phyloP scores from a whole-genome alignment of 2,888 invertebrate genomes.

The Agrochola circellaris region DNA sequence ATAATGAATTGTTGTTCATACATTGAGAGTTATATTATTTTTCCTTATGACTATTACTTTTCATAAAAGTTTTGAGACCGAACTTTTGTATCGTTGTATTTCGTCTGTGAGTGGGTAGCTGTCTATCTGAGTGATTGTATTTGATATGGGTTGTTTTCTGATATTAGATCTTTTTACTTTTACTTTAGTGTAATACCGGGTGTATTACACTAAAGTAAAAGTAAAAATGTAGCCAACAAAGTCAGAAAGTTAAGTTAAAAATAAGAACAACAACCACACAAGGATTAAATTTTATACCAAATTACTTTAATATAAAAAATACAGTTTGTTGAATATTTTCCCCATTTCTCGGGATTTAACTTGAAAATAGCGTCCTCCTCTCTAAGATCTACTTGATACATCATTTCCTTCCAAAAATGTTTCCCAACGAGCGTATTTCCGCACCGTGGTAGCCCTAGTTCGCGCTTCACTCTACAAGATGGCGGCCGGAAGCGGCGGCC shows the following conservation, averaged over 20 bases:
- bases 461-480: conserved; percentile 72
- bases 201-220: no score
- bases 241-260: background rate
- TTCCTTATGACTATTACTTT: conserved; percentile 1
- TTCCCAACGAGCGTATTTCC: conserved; percentile 59
- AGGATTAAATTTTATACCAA: background rate
- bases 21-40: background rate
- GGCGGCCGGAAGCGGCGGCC: conserved; percentile 75
- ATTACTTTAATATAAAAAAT: background rate
- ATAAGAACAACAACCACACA: background rate
- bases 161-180: background rate
- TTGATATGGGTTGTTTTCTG: background rate
- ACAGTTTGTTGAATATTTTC: background rate
- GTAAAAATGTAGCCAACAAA: background rate
- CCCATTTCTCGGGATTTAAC: conserved; percentile 11
- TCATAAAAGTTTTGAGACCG: background rate
- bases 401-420: conserved; percentile 64
- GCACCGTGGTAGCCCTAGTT: conserved; percentile 50
- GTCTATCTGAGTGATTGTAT: conserved; percentile 18
- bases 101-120: background rate
- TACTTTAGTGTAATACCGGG: background rate
- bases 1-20: conserved; percentile 56
- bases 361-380: conserved; percentile 34
- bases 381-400: conserved; percentile 48
- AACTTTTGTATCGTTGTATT: conserved; percentile 2